Conservation (phyloP, 2,113 vertebrate species). For the Tragelaphus scriptus region DNA sequence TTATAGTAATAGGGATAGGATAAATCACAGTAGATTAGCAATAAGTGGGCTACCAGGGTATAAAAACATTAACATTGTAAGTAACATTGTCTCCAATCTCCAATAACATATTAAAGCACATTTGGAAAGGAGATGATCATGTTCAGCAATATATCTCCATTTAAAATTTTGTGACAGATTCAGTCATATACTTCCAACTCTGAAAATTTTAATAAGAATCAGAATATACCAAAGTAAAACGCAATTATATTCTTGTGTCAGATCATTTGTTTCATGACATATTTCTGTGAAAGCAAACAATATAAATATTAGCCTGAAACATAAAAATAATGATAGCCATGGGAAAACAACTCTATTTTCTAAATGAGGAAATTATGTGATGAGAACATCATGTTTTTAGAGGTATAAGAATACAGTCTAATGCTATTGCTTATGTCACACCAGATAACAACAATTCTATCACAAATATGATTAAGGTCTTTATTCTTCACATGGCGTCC, state of each 20-base stretch:
- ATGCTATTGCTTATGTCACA: slow-evolving; percentile 4
- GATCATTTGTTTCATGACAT: background rate
- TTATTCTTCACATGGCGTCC: slow-evolving; percentile 50
- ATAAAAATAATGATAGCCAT: background rate
- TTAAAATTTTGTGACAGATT: background rate
- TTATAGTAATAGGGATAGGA: background rate
- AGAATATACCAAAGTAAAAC: background rate
- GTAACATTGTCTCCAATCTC: background rate
- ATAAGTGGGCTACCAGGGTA: rapidly evolving
- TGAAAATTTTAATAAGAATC: background rate
- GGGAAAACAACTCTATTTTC: background rate
- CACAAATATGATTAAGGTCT: slow-evolving; percentile 24
- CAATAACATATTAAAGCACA: background rate
- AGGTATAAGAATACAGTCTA: background rate
- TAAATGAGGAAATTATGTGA: background rate
- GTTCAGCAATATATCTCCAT: background rate
- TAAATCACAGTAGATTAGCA: background rate
- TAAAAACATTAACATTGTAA: background rate
- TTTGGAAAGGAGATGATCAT: background rate
- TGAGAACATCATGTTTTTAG: background rate
- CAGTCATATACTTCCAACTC: background rate
- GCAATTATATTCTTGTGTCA: background rate
- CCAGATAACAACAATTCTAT: slow-evolving; percentile 39
- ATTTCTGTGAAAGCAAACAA: background rate
- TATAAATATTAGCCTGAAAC: background rate